These are phyloP conservation scores for Gymnocypris eckloni DNA, from an alignment of 2,797 vertebrate species.

Conservation along the genomic window DNA sequence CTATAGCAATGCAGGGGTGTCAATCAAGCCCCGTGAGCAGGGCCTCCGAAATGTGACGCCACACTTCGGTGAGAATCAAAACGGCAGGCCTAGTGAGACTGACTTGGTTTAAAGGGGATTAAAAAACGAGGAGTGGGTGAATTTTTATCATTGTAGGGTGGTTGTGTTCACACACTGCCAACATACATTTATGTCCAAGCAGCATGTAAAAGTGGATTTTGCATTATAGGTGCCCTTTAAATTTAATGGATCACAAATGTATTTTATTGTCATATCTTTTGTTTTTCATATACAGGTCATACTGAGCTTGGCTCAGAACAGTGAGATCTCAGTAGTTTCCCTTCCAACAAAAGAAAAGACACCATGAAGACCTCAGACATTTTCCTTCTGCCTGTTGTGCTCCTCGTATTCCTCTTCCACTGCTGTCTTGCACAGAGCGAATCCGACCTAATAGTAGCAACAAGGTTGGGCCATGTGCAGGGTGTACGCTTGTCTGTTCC, in stretches of 20 bases:
- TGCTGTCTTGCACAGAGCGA: constrained; percentile 69
- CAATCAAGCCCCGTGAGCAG: too few species aligned
- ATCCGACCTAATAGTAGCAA: constrained; percentile 78
- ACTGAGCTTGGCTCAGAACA: constrained; percentile 45
- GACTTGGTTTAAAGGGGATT: too few species aligned
- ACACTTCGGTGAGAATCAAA: too few species aligned
- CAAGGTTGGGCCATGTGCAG: constrained; percentile 77
- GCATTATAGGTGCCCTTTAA: neutral
- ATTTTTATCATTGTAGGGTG: too few species aligned
- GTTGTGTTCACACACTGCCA: too few species aligned
- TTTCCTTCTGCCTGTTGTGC: constrained; percentile 62
- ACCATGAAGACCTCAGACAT: constrained; percentile 70
- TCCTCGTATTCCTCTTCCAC: constrained; percentile 59
- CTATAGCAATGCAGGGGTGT: too few species aligned
- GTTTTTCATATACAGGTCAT: constrained; percentile 47
- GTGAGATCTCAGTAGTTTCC: constrained; percentile 16
- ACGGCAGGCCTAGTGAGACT: too few species aligned
- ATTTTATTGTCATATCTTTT: neutral
- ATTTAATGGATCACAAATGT: neutral
- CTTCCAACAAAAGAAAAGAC: constrained; percentile 52
- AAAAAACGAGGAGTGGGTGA: too few species aligned
- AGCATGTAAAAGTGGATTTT: too few species aligned
- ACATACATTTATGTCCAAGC: too few species aligned
- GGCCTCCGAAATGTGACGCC: too few species aligned
- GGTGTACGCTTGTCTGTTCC: constrained; percentile 77